These are phyloP conservation scores for Linnaemya vulpina DNA, from an alignment of 2,888 invertebrate genomes.

Conservation along the genomic window DNA sequence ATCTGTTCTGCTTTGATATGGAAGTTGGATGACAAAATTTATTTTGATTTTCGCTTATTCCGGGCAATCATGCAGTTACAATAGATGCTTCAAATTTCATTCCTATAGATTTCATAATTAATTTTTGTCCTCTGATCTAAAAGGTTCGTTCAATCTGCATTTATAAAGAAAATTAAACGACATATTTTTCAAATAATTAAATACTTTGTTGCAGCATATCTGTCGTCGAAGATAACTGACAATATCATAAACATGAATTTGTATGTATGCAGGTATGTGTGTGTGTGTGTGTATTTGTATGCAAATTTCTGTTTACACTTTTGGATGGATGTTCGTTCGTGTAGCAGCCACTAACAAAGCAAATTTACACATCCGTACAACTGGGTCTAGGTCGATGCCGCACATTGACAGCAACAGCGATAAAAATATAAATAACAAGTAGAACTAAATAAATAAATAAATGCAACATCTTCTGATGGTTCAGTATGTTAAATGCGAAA, in stretches of 20 bases:
- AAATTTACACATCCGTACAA: slow-evolving; percentile 68
- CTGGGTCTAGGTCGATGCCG: slow-evolving; percentile 69
- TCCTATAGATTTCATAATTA: not conserved
- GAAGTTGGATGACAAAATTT: no score
- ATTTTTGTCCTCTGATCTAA: not conserved
- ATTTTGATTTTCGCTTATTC: no score
- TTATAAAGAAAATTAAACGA: not conserved
- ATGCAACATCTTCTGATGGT: slow-evolving; percentile 19
- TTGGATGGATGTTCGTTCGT: not conserved
- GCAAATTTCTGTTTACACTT: not conserved
- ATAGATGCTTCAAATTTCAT: no score
- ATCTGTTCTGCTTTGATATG: no score
- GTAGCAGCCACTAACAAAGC: slow-evolving; percentile 34
- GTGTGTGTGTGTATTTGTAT: not conserved
- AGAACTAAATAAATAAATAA: slow-evolving; percentile 29
- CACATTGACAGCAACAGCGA: slow-evolving; percentile 46
- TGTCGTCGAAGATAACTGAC: slow-evolving; percentile 20
- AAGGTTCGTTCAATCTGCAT: not conserved
- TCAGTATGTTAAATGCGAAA: not conserved
- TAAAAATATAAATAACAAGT: slow-evolving; percentile 32
- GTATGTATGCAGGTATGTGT: not conserved
- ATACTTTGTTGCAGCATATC: slow-evolving; percentile 22
- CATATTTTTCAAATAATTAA: not conserved
- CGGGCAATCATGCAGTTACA: no score
- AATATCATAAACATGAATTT: not conserved